Evolutionary conservation across 2,113 vertebrate species (phyloP).

Genomic region (Ictalurus punctatus): DNA sequence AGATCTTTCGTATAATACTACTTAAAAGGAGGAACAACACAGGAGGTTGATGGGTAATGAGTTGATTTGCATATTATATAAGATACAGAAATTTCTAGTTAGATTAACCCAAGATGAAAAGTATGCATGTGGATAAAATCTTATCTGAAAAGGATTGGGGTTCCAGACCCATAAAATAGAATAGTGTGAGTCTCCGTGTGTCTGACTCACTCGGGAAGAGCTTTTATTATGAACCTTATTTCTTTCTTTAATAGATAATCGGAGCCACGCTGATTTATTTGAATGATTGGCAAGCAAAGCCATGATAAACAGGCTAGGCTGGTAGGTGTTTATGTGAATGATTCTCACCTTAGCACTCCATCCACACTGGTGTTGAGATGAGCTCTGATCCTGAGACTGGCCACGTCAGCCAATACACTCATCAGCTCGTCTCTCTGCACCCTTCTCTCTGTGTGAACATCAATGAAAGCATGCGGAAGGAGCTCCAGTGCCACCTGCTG

Average conservation of each 20-base stretch:
- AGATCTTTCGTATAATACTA: neutral
- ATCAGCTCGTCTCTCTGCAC: conserved; percentile 81
- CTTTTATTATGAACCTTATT: neutral
- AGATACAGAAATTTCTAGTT: neutral
- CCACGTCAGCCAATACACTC: conserved; percentile 80
- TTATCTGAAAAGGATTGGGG: neutral
- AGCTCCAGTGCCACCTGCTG: conserved; percentile 71
- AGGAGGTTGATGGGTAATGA: neutral
- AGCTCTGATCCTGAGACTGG: conserved; percentile 77
- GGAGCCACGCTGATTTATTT: neutral
- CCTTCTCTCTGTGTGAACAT: conserved; percentile 67
- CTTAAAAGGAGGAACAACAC: neutral
- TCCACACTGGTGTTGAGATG: conserved; percentile 76
- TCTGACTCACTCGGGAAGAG: neutral
- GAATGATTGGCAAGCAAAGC: neutral
- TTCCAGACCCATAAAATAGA: neutral
- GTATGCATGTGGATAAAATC: neutral
- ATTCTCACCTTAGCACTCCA: conserved; percentile 76
- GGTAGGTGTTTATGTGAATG: neutral
- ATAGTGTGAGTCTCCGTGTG: neutral
- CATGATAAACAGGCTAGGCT: neutral
- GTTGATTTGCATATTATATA: neutral
- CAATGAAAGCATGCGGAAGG: conserved; percentile 71
- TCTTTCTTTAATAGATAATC: neutral
- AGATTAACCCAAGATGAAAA: neutral